Base-by-base conservation (phyloP, 2,888 invertebrate species). In the Glyphotaelius pellucidus region DNA sequence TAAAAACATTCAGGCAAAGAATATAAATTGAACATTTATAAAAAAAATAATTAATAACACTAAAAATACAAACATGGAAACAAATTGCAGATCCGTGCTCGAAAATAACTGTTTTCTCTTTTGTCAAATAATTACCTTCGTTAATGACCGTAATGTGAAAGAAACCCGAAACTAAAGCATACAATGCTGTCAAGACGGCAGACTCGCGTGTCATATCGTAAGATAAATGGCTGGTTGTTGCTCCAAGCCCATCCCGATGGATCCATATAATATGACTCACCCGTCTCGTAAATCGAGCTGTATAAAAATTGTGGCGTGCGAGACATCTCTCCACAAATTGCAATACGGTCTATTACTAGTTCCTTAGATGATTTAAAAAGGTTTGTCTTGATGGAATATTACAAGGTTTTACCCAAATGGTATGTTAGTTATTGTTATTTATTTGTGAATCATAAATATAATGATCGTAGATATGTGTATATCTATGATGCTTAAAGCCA, bases 261-360 rank as follows among this genome's bases (percentile, higher is more conserved):
- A 35, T 38, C 83, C 19, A 35, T 35, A 35, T 35, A 83, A 35
- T 35, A 83, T 32, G 83, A 35, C 35, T 25, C 19, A 25, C 35
- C 83, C 19, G 35, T 83, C 83, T 32, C 83, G 83, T 83, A 83
- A 83, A 83, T 83, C 35, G 83, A 35, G 83, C 83, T 25, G 32
- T 83, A 83, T 83, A 35, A 35, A 83, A 83, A 83, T 35, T 11
- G 35, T 83, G 25, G 83, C 83, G 35, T 83, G 83, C 83, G 25
- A 32, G 81, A 83, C 31, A 83, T 83, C 35, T 83, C 35, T 19
- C 83, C n/a, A 25, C 35, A 83, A 83, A 83, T 83, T 67, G 67
- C 67, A 67, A 1, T 7, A 0, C 67, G 9, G n/a, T 67, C 67
- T 67, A 25, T 0, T 5, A 67, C 42, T 15, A 47, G 47, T 47